phyloP scores from a whole-genome alignment of 2,113 vertebrate species.

The Oryctolagus cuniculus region DNA sequence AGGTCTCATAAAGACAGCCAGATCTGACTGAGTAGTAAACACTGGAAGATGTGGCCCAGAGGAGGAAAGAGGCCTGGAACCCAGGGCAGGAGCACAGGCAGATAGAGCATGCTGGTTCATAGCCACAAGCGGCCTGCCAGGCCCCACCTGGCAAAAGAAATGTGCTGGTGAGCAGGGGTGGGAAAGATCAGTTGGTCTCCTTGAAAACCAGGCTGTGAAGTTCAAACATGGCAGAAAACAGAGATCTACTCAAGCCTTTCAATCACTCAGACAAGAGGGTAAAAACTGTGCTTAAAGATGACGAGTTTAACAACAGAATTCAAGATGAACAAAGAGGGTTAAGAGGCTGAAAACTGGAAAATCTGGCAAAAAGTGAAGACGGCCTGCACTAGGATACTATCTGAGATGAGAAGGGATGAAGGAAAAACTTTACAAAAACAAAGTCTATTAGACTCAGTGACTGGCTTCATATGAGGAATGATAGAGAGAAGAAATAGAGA shows the following conservation, averaged over 20 bases:
- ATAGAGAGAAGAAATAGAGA: background rate
- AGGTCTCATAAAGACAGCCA: background rate
- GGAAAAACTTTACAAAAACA: constrained; percentile 43
- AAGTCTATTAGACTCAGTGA: background rate
- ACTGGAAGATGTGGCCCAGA: background rate
- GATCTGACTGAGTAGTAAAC: background rate
- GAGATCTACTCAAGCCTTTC: constrained; percentile 39
- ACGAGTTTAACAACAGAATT: background rate
- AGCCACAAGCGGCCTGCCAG: background rate
- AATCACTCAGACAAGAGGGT: background rate
- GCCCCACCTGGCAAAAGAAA: background rate
- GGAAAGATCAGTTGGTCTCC: background rate
- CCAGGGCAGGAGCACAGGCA: background rate
- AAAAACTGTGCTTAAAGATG: background rate
- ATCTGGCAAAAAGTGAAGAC: background rate
- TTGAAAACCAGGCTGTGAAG: background rate
- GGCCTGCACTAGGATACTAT: background rate
- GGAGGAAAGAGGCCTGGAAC: background rate
- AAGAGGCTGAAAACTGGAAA: constrained; percentile 18
- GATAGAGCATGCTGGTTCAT: background rate
- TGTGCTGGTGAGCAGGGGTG: background rate
- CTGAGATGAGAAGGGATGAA: background rate
- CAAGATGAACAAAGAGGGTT: background rate
- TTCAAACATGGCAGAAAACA: constrained; percentile 33
- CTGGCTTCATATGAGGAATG: background rate